Base-by-base conservation (phyloP, 2,888 invertebrate species). In the Kryphioiulus occultus region DNA sequence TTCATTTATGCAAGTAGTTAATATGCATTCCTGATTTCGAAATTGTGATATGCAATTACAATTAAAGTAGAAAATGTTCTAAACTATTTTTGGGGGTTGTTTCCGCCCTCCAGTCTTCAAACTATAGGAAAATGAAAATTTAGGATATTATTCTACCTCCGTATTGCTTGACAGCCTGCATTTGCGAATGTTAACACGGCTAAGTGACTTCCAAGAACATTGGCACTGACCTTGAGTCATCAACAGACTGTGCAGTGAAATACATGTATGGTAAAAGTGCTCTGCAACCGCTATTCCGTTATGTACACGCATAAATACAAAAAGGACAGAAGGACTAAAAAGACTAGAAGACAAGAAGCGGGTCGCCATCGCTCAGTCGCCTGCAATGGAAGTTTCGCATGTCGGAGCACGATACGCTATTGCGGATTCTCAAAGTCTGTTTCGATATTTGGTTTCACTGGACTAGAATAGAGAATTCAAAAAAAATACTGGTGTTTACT, bases 261-360 rank as follows among this genome's bases (percentile, higher is more conserved):
- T 7, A 22, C 78, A n/a, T n/a, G n/a, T n/a, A n/a, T n/a, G 12
- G 30, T 78, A 30, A 26, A 78, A 10, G 78, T 78, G 78, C 78
- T 9, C 26, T 30, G 30, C 30, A 78, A 78, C 78, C 78, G 12
- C 78, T 78, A 78, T 78, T 30, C 12, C 15, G 22, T 30, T 78
- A 78, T 78, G 26, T 78, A 78, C 78, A 78, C 26, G 30, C 78
- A 78, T 30, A 78, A 78, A 78, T 78, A 78, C 78, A 78, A 78
- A 78, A 78, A 15, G 78, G 78, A 15, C 7, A 68, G n/a, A 5
- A 2, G 68, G n/a, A n/a, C n/a, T 35, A 35, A 35, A 35, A 35
- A 7, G 78, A 5, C 22, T 78, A 22, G 30, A 78, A 26, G 30
- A 15, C 30, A 30, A 78, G 78, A 78, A 30, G 22, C 30, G 26